Base-by-base conservation (phyloP, 2,113 vertebrate genomes). In the Tetraodon nigroviridis region DNA sequence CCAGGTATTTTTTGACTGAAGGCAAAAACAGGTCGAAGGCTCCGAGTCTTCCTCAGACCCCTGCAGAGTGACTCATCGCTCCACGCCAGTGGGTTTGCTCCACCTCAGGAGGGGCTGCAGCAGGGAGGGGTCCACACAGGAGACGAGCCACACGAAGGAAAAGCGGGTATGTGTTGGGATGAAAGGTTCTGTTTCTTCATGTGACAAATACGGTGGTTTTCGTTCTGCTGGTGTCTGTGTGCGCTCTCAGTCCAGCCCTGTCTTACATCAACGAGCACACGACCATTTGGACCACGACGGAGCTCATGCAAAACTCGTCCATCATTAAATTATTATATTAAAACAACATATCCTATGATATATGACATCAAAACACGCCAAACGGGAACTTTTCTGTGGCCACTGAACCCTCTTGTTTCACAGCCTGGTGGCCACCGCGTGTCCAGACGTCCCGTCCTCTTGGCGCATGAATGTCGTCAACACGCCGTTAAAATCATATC, bases 31-130 rank as follows among this genome's bases (percentile, higher is more conserved):
- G 60, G 56, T 77, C 69, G 44, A 60, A 75, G 72, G 74, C 24
- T 42, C 19, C 8, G 51, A 45, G 51, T 68, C 40, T 59, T 52
- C n/a, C 44, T n/a, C 67, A 51, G 51, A n/a, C 44, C 37, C 46
- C 79, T 78, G 82, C 83, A 85, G 84, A 59, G 73, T 83, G 84
- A 87, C 77, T 83, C 81, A 84, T 75, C 81, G 57, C 51, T 46
- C 37, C 48, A 59, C 17, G 55, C n/a, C 55, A 55, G 64, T 7
- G 51, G 57, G 41, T 44, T 51, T 56, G 19, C 24, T 27, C 3
- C 7, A 27, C 24, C 24, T 27, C 1, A 7, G 57, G 57, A 58
- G 49, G 66, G 40, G 51, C 58, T 24, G 55, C 44, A 61, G 64
- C 70, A 55, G 47, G 71, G 53, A 58, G 66, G 47, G 62, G 24